Percentiles rank a stretch among this genome's conserved stretches.
These are phyloP conservation scores for Mystacides longicornis DNA, from an alignment of 2,888 invertebrate genomes.

Conservation along the genomic window DNA sequence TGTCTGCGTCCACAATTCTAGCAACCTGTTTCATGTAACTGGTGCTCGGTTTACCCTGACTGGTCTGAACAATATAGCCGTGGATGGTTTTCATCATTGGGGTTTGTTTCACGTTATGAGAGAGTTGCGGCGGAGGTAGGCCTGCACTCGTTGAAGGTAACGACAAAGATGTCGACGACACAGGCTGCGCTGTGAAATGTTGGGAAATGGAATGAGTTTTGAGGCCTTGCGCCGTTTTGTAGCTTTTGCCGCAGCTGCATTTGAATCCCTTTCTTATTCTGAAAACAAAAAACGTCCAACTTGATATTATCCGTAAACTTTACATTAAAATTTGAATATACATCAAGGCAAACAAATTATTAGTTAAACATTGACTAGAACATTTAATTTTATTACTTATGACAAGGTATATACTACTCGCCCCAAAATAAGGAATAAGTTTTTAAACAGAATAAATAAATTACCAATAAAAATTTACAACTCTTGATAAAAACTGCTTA, in stretches of 20 bases:
- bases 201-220: constrained; percentile 55
- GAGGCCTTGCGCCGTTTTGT: constrained; percentile 73
- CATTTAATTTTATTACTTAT: neutral
- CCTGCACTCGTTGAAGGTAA: constrained; percentile 15
- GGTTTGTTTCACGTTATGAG: constrained; percentile 27
- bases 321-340: neutral
- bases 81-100: constrained; percentile 24
- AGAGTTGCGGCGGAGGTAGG: constrained; percentile 22
- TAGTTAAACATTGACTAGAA: neutral
- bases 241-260: constrained; percentile 80
- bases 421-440: neutral
- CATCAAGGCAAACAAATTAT: neutral
- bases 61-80: constrained; percentile 19
- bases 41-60: constrained; percentile 8
- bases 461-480: neutral
- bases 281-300: constrained; percentile 30
- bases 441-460: neutral
- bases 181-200: constrained; percentile 25
- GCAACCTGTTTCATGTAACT: constrained; percentile 37
- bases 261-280: constrained; percentile 74
- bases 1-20: constrained; percentile 34
- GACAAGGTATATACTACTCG: neutral
- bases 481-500: neutral
- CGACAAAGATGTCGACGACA: constrained; percentile 26
- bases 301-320: neutral